Base-by-base conservation (phyloP, 1,140 invertebrate genomes). In the Lepidostoma basale region DNA sequence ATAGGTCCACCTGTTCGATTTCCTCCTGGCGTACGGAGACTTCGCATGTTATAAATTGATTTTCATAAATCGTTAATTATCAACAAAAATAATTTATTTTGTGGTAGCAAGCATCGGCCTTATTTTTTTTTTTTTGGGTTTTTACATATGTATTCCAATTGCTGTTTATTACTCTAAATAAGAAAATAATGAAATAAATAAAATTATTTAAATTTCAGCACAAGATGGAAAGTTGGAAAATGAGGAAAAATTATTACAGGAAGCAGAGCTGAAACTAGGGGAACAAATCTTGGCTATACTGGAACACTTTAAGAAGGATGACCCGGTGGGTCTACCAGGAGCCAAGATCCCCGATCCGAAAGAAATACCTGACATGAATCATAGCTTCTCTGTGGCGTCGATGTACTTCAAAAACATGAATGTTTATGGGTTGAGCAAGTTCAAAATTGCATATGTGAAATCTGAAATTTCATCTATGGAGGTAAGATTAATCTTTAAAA, bases 261-360 rank as follows among this genome's bases (percentile, higher is more conserved):
- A 84, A 36, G 87, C 85, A 4, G 85, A 91, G 76, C 84, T 88
- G 73, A 88, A 85, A 68, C 79, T 92, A 12, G 88, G 88, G 40
- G 87, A 90, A 64, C 87, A 91, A 73, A 86, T 94, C 30, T 81
- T 89, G 25, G 79, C 82, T 23, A 84, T 94, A 6, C 75, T 95
- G n/a, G 88, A 92, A 42, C 92, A 95, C 76, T 94, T 89, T 76
- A 91, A 94, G 78, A 86, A 93, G 74, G 82, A 88, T 47, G 90
- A 94, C 79, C 90, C 90, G 0, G 79, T 91, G 0, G 92, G 92
- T 0, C 75, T 94, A 8, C 93, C 93, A 0, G 89, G 89, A 2
- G 88, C 85, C 0, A 87, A 88, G 6, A 86, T 94, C 54, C 89
- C 89, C 1, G 91, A 94, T 78, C 92, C 92, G 0, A 88, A 92